Base-by-base conservation (phyloP, 2,797 vertebrate species). In the Rhadinocentrus ornatus region DNA sequence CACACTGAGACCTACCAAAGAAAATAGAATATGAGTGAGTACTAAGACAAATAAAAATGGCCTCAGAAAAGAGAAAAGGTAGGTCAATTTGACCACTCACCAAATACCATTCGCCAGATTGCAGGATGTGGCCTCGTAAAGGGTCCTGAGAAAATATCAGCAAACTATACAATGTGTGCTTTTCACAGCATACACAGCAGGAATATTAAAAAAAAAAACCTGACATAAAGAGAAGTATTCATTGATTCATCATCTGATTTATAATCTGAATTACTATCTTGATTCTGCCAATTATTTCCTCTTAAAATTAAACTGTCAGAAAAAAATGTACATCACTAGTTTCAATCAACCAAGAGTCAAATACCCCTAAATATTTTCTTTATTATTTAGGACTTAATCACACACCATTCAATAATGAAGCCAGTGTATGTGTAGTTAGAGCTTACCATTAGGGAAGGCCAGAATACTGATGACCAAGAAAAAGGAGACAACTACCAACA, bases 401-500 rank as follows among this genome's bases (percentile, higher is more conserved):
- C 46, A 46, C 2, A 54, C 0, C 10, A 66, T n/a, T 58, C 35
- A 27, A 9, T 62, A 0, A 39, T 46, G 8, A 3, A 34, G 16
- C 1, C 22, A 37, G 1, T 57, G 8, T 29, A 16, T 5, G 26
- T 12, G 29, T 6, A 62, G 15, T 9, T 1, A 48, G 11, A 31
- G 2, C 94, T 95, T 93, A 99, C 97, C 97, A 83, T 99, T 99
- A 71, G 97, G 97, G 89, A 99, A 99, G 41, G 97, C 96, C 83
- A 99, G 89, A 60, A 98, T 92, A 88, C 97, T 98, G 94, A 99
- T 94, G 87, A 99, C 95, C 81, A 98, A 90, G 90, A 99, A 98
- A 93, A 99, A 98, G 85, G 95, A 97, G 81, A 98, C 80, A 56
- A 97, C 96, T 56, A 96, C 96, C 13, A 97, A 88, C n/a, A 98